phyloP scores from a whole-genome alignment of 1,140 invertebrate genomes.

The Lordiphosa stackelbergi region DNA sequence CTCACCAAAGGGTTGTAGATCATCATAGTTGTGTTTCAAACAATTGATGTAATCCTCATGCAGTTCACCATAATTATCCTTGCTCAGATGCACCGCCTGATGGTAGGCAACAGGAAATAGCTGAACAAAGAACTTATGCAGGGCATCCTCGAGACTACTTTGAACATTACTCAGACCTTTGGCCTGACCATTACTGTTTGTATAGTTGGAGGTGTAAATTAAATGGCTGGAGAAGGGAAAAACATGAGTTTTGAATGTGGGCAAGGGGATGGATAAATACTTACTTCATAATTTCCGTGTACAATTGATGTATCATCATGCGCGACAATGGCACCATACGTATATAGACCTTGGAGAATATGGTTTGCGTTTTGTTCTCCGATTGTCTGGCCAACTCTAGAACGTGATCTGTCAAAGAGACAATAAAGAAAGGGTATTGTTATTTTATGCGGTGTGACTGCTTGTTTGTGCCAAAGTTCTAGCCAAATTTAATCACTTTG shows the following conservation, averaged over 20 bases:
- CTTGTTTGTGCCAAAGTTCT: constrained; percentile 32
- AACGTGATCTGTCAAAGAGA: constrained; percentile 83
- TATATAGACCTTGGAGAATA: constrained; percentile 87
- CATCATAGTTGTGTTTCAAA: constrained; percentile 84
- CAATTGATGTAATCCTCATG: constrained; percentile 87
- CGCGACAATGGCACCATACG: constrained; percentile 82
- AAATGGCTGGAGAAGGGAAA: constrained; percentile 38
- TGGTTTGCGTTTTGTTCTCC: constrained; percentile 86
- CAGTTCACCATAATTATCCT: constrained; percentile 79
- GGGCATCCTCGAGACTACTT: constrained; percentile 79
- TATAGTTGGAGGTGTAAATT: constrained; percentile 62
- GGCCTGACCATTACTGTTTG: constrained; percentile 52
- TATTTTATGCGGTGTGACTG: constrained; percentile 20
- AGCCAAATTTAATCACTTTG: constrained; percentile 68
- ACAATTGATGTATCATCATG: constrained; percentile 82
- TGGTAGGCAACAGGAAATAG: constrained; percentile 91
- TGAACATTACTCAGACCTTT: constrained; percentile 46
- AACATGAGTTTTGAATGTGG: not conserved
- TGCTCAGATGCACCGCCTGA: constrained; percentile 80
- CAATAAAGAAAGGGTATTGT: constrained; percentile 13
- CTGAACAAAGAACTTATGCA: constrained; percentile 87
- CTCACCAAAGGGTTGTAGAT: constrained; percentile 89
- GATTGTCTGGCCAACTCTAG: constrained; percentile 84
- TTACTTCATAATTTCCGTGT: constrained; percentile 84
- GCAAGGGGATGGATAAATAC: constrained; percentile 11